Percentiles rank a stretch among this genome's conserved stretches.
These are phyloP conservation scores for Rhodinocichla rosea DNA, from an alignment of 2,113 vertebrate species.

Conservation along the genomic window DNA sequence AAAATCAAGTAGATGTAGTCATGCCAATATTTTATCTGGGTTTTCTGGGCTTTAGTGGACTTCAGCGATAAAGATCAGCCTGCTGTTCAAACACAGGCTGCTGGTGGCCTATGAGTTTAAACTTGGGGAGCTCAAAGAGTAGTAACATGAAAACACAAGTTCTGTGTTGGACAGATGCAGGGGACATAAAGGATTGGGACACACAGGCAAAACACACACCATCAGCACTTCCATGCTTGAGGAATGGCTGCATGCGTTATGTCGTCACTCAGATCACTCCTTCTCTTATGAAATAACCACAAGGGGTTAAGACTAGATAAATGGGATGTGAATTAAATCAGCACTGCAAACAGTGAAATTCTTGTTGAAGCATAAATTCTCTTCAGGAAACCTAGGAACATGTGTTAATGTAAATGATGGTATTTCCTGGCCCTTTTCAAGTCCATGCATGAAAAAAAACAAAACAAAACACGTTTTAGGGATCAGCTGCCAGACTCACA, in stretches of 20 bases:
- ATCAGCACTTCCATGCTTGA: slow-evolving; percentile 9
- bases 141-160: neutral
- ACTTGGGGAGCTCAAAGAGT: neutral
- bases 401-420: slow-evolving; percentile 19
- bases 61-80: neutral
- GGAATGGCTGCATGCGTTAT: neutral
- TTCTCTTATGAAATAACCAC: neutral
- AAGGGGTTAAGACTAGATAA: neutral
- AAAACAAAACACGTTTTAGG: neutral
- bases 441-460: slow-evolving; percentile 60
- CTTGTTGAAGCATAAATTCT: neutral
- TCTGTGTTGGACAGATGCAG: neutral
- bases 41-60: slow-evolving; percentile 5
- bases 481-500: neutral
- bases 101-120: neutral
- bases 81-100: neutral
- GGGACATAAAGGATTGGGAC: neutral
- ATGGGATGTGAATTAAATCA: neutral
- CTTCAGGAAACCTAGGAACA: slow-evolving; percentile 19
- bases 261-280: neutral
- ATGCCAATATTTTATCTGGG: neutral
- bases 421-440: slow-evolving; percentile 34
- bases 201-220: neutral
- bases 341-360: neutral
- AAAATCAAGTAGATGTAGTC: slow-evolving; percentile 51